A percentile compares a stretch with the other conserved stretches of the same genome.
These are phyloP conservation scores for Acromyrmex heyeri DNA, from an alignment of 1,140 invertebrate species.

Conservation along the genomic window DNA sequence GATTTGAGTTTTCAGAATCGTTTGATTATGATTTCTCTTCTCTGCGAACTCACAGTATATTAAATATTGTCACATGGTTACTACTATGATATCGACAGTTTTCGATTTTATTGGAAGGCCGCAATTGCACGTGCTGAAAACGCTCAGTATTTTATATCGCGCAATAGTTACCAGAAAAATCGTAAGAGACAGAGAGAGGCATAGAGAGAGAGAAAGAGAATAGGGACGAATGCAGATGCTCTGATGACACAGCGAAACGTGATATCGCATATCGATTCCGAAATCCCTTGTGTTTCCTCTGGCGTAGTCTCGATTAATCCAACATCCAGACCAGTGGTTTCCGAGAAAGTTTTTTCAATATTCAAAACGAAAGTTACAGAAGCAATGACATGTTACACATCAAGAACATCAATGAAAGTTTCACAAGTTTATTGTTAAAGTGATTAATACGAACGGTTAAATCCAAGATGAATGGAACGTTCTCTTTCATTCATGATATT, in stretches of 20 bases:
- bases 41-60: background rate
- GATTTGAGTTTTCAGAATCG: background rate
- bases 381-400: background rate
- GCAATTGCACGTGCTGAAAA: slow-evolving; percentile 44
- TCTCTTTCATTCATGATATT: background rate
- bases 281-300: slow-evolving; percentile 32
- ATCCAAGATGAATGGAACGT: background rate
- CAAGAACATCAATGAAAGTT: background rate
- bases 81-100: slow-evolving; percentile 34
- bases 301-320: slow-evolving; percentile 50
- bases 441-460: background rate
- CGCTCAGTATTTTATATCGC: slow-evolving; percentile 41
- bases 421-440: slow-evolving; percentile 6
- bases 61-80: slow-evolving; percentile 46
- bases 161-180: slow-evolving; percentile 33
- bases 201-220: background rate
- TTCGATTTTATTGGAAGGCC: slow-evolving; percentile 41
- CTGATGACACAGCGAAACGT: slow-evolving; percentile 48
- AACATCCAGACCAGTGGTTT: slow-evolving; percentile 19
- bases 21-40: background rate
- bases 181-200: background rate
- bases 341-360: slow-evolving; percentile 43
- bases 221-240: slow-evolving; percentile 39
- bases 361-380: background rate
- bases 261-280: slow-evolving; percentile 62